Base-by-base conservation (phyloP, 2,797 vertebrate genomes). In the Coccyzus lansbergi region DNA sequence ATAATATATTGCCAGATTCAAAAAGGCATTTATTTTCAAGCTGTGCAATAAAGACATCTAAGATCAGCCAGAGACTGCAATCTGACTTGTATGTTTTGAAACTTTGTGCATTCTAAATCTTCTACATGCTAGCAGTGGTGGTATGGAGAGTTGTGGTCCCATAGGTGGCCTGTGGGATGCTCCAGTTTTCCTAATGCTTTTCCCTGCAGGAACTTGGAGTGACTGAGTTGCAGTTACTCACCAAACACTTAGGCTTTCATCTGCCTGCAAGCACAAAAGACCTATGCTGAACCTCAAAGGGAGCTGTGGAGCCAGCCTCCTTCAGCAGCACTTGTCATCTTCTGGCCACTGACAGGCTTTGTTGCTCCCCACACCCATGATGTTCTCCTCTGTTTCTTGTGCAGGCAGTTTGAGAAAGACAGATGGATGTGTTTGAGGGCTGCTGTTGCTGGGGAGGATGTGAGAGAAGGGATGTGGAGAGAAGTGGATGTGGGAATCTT, bases 281-380 rank as follows among this genome's bases (percentile, higher is more conserved):
- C 33, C 26, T 53, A 1, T 52, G 46, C 51, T 48, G 34, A 28
- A 89, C 34, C 16, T 82, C 53, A 42, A 4, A 58, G 46, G 28
- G 31, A 38, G 1, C 2, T 7, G 24, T 14, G n/a, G 40, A 79
- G 12, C 42, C 79, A 69, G 12, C 26, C 15, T 18, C 44, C 65
- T 29, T 42, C 20, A n/a, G 83, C 62, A 83, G 51, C 19, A 6
- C 16, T 79, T 60, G 28, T 62, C 19, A 5, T 60, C 62, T 52
- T 34, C 44, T 70, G 59, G 33, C 34, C 10, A 2, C 8, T 49
- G 64, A 12, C 19, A n/a, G 62, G 18, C 42, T 69, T 51, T n/a
- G 9, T 62, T 3, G 10, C 38, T 68, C 15, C 29, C 31, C 28
- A 1, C 21, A 4, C 2, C 33, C 9, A 0, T 3, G 12, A 55